Evolutionary conservation across 2,888 invertebrate genomes (phyloP).

Genomic region (Thalpophila matura): DNA sequence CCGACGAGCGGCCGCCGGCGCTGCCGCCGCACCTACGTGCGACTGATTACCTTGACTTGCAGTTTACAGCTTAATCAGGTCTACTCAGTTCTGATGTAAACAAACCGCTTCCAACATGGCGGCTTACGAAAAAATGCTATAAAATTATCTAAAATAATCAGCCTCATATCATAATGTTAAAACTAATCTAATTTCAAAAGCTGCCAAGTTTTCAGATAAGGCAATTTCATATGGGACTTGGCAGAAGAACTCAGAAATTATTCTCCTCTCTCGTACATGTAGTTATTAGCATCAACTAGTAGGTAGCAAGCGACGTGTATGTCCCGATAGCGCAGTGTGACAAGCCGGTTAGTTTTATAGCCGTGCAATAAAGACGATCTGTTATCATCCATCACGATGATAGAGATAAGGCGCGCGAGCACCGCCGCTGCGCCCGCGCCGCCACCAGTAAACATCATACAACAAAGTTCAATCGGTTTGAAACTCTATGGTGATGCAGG

Average conservation of each 20-base stretch:
- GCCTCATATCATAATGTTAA: no score
- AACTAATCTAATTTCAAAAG: no score
- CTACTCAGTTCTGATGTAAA: neutral
- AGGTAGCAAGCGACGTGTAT: neutral
- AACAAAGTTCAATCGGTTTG: no score
- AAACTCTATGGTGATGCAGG: no score
- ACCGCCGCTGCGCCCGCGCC: neutral
- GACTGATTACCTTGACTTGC: conserved; percentile 24
- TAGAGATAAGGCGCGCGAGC: neutral
- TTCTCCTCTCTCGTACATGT: neutral
- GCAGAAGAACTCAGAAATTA: no score
- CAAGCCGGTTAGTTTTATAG: neutral
- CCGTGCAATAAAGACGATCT: conserved; percentile 2
- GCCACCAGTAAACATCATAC: neutral
- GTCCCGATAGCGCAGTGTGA: neutral
- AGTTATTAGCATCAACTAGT: no score
- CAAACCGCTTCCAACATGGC: no score
- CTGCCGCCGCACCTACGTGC: conserved; percentile 1
- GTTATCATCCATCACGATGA: conserved; percentile 22
- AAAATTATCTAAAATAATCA: no score
- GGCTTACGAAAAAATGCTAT: no score
- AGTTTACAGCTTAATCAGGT: neutral
- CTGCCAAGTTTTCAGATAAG: no score
- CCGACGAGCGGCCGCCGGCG: neutral
- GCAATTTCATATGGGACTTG: no score